Percentiles rank a stretch among this genome's conserved stretches.
Conservation (phyloP, 2,888 invertebrate genomes). For the Carpatolechia fugitivella region DNA sequence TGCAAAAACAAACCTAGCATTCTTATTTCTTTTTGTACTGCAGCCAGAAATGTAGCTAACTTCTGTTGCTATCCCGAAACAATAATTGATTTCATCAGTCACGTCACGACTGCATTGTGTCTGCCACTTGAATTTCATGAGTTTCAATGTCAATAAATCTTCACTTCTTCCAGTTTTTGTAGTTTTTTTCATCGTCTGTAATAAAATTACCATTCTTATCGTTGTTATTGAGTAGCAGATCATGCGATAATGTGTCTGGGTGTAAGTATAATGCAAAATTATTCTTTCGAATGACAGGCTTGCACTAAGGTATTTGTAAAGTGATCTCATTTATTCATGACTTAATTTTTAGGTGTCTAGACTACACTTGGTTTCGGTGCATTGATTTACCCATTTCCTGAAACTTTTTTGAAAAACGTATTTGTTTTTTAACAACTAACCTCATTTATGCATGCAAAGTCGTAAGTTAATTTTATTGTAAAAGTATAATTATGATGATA, state of each 20-base stretch:
- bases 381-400: not conserved
- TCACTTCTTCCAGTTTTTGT: constrained; percentile 31
- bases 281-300: constrained; percentile 30
- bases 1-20: no score
- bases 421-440: not conserved
- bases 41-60: no score
- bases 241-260: constrained; percentile 46
- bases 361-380: not conserved
- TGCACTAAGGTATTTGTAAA: constrained; percentile 69
- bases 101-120: constrained; percentile 41
- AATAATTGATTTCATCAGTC: constrained; percentile 25
- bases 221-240: constrained; percentile 47
- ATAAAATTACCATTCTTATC: constrained; percentile 49
- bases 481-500: not conserved
- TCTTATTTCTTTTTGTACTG: no score
- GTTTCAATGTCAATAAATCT: constrained; percentile 49
- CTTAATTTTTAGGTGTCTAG: not conserved
- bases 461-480: not conserved
- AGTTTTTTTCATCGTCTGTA: constrained; percentile 37
- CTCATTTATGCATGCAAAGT: not conserved
- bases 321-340: constrained; percentile 42
- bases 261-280: constrained; percentile 44
- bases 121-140: constrained; percentile 53
- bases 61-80: constrained; percentile 17
- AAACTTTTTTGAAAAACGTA: not conserved